These are phyloP conservation scores for Nephrocerus scutellatus DNA, from an alignment of 2,888 invertebrate species.

Conservation along the genomic window DNA sequence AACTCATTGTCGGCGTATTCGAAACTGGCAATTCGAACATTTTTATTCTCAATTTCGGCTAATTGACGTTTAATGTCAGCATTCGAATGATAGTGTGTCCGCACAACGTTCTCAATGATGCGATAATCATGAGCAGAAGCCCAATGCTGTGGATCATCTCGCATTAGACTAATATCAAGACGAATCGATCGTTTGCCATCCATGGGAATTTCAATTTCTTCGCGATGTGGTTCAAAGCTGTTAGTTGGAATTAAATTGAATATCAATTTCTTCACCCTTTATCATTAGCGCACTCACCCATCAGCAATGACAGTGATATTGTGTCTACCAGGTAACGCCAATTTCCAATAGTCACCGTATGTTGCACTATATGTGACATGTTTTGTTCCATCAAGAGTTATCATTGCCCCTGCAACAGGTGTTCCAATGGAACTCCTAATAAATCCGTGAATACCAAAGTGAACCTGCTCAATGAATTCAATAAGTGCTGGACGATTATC, in stretches of 20 bases:
- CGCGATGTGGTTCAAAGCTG: conserved; percentile 36
- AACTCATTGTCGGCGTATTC: conserved; percentile 59
- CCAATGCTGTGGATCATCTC: conserved; percentile 78
- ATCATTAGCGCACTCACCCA: conserved; percentile 52
- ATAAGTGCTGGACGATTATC: conserved; percentile 83
- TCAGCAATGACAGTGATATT: conserved; percentile 65
- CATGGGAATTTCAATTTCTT: conserved; percentile 46
- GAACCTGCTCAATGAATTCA: conserved; percentile 79
- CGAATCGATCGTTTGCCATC: conserved; percentile 52
- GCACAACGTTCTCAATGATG: conserved; percentile 59
- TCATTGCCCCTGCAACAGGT: conserved; percentile 62
- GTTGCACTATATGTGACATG: conserved; percentile 63
- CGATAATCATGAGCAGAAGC: conserved; percentile 74
- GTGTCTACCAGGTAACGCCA: conserved; percentile 80
- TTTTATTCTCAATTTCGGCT: conserved; percentile 61
- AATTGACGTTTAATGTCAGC: conserved; percentile 59
- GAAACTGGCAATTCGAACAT: conserved; percentile 63
- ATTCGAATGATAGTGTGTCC: conserved; percentile 59
- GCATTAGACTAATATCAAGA: conserved; percentile 72
- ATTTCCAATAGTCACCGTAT: conserved; percentile 88
- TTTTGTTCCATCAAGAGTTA: conserved; percentile 66
- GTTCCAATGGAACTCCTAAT: conserved; percentile 75
- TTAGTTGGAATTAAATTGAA: no score
- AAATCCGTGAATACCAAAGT: conserved; percentile 79
- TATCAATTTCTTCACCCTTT: no score